Percentiles rank a stretch among this genome's conserved stretches.
Evolutionary conservation across 2,888 invertebrate genomes (phyloP).

Genomic region (Cordilura impudica): DNA sequence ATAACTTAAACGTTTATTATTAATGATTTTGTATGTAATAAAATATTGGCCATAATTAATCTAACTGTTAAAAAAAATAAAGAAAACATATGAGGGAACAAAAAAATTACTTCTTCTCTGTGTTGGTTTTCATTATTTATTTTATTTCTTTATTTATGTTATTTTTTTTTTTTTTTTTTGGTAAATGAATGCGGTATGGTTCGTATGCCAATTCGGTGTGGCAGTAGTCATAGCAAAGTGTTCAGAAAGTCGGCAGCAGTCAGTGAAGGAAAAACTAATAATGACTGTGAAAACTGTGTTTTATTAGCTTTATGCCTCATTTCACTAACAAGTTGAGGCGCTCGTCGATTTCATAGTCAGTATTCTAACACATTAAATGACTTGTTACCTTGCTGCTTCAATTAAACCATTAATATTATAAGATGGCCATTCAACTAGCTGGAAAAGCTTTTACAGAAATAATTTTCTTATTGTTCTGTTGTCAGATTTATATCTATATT

Average conservation of each 20-base stretch:
- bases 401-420: neutral
- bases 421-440: too few species aligned
- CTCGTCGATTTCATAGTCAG: neutral
- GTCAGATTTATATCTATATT: too few species aligned
- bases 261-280: neutral
- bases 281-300: neutral
- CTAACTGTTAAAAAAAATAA: neutral
- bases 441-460: too few species aligned
- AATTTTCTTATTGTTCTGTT: too few species aligned
- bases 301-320: too few species aligned
- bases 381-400: neutral
- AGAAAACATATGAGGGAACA: neutral
- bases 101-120: neutral
- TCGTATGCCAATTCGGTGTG: neutral
- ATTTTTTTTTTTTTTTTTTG: too few species aligned
- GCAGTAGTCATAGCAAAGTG: neutral
- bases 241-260: neutral
- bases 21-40: slow-evolving; percentile 3
- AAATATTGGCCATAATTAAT: slow-evolving; percentile 33
- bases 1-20: slow-evolving; percentile 13
- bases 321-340: neutral
- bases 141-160: too few species aligned
- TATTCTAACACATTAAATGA: neutral
- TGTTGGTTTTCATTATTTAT: neutral
- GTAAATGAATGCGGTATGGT: neutral